A percentile compares a stretch with the other conserved stretches of the same genome.
Conservation (phyloP, 1,140 invertebrate species). For the Macrobrachium rosenbergii region DNA sequence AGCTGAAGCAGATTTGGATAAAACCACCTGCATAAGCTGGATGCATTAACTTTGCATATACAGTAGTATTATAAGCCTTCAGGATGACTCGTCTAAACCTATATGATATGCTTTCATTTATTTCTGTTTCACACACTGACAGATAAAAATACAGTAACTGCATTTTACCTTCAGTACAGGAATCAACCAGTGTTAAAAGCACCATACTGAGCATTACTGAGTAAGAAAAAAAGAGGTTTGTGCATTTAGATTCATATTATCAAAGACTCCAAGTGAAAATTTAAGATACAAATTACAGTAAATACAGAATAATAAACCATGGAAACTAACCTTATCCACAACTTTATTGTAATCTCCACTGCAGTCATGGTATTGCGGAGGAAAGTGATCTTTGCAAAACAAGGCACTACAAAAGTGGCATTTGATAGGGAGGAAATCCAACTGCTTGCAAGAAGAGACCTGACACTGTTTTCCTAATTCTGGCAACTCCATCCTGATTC, state of each 20-base stretch:
- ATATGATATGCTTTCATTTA: too few species aligned
- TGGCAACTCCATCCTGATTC: conserved; percentile 68
- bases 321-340: conserved; percentile 1
- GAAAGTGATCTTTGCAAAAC: conserved; percentile 70
- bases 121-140: too few species aligned
- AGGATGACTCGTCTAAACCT: too few species aligned
- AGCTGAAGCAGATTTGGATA: too few species aligned
- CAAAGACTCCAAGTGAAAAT: conserved; percentile 57
- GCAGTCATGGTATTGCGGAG: conserved; percentile 69
- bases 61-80: too few species aligned
- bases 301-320: not conserved
- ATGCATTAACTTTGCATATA: too few species aligned
- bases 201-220: too few species aligned
- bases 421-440: conserved; percentile 69
- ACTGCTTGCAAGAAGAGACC: conserved; percentile 66
- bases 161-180: too few species aligned
- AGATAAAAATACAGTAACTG: too few species aligned
- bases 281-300: not conserved
- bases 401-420: conserved; percentile 67
- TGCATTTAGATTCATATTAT: not conserved
- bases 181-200: too few species aligned
- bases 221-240: too few species aligned
- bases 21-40: too few species aligned
- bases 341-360: conserved; percentile 26
- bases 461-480: conserved; percentile 67